These are phyloP conservation scores for Cantharis nigra DNA, from an alignment of 2,888 invertebrate species.

Conservation along the genomic window DNA sequence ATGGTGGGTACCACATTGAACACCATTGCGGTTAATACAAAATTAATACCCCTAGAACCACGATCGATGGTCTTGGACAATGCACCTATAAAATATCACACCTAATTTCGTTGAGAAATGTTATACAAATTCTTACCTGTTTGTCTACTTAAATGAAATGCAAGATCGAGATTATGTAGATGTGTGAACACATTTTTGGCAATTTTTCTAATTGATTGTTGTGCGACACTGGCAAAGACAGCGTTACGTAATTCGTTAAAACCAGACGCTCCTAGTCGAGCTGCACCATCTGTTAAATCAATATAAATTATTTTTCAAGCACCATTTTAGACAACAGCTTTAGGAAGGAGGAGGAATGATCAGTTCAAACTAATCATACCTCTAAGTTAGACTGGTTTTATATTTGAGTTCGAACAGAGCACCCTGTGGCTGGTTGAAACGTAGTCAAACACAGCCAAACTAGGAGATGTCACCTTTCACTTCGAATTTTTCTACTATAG, in stretches of 20 bases:
- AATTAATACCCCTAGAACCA: constrained; percentile 95
- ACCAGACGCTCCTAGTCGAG: constrained; percentile 85
- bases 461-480: too few species aligned
- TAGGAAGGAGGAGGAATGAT: too few species aligned
- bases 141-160: constrained; percentile 92
- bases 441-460: too few species aligned
- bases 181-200: constrained; percentile 95
- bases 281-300: constrained; percentile 81
- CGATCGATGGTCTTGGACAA: constrained; percentile 75
- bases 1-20: constrained; percentile 97
- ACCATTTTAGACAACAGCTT: too few species aligned
- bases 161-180: constrained; percentile 90
- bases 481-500: too few species aligned
- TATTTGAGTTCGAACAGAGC: too few species aligned
- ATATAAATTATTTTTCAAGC: background rate
- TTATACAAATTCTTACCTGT: constrained; percentile 77
- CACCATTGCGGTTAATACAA: constrained; percentile 93
- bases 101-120: background rate
- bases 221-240: constrained; percentile 96
- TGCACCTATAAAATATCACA: constrained; percentile 42
- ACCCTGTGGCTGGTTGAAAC: too few species aligned
- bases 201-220: constrained; percentile 92
- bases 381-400: too few species aligned
- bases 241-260: constrained; percentile 98
- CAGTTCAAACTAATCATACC: too few species aligned